phyloP scores from a whole-genome alignment of 2,888 invertebrate species.

The Dendrolimus houi region DNA sequence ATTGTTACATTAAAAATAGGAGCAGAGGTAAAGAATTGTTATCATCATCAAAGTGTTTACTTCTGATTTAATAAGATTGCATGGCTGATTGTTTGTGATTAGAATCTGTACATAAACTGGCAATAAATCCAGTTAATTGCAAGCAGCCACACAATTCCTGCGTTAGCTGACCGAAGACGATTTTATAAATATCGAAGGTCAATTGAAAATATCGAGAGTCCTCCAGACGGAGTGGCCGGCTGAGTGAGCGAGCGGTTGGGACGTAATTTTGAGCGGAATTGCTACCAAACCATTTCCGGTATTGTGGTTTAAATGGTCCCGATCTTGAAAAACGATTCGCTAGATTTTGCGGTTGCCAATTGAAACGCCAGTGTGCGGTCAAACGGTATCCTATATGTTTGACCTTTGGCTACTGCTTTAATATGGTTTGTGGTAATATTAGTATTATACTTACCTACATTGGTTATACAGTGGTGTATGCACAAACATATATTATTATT shows the following conservation, averaged over 20 bases:
- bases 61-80: no score
- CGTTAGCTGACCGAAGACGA: background rate
- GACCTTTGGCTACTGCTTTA: background rate
- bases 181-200: constrained; percentile 13
- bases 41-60: no score
- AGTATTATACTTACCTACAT: no score
- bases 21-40: no score
- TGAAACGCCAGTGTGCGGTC: constrained; percentile 13
- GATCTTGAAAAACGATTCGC: constrained; percentile 54
- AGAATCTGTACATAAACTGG: no score
- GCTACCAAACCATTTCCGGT: constrained; percentile 43
- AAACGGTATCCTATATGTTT: background rate
- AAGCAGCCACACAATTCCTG: no score
- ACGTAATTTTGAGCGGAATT: constrained; percentile 33
- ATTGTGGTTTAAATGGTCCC: constrained; percentile 47
- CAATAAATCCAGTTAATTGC: no score
- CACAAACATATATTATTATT: no score
- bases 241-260: constrained; percentile 22
- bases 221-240: constrained; percentile 15
- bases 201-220: constrained; percentile 15
- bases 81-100: no score
- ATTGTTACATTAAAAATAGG: no score
- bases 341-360: constrained; percentile 20
- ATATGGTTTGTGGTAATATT: background rate
- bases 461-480: no score